Evolutionary conservation across 2,797 vertebrate genomes (phyloP).

Genomic region (Lophura swinhoii): DNA sequence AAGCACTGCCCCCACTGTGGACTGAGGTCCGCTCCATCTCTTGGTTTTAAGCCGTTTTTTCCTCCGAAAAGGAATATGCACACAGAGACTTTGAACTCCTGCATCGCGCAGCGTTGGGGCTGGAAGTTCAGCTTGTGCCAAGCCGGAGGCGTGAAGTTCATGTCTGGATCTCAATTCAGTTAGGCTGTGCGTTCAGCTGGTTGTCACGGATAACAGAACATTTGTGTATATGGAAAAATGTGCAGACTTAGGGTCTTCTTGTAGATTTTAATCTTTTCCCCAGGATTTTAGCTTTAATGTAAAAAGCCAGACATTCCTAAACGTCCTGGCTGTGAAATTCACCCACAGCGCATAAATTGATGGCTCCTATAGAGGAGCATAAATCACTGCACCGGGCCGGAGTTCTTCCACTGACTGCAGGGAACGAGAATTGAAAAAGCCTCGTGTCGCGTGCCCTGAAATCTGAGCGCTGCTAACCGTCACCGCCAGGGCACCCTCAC

Average conservation of each 20-base stretch:
- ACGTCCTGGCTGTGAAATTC: background rate
- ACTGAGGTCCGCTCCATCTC: background rate
- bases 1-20: accelerated
- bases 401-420: background rate
- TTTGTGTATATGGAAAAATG: background rate
- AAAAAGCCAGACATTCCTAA: background rate
- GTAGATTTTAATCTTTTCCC: background rate
- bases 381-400: background rate
- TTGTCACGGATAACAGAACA: background rate
- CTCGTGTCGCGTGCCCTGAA: background rate
- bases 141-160: background rate
- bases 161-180: background rate
- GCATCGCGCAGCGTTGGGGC: accelerated
- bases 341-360: background rate
- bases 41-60: background rate
- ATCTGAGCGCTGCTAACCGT: background rate
- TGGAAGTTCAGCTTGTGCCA: background rate
- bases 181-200: background rate
- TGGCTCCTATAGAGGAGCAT: background rate
- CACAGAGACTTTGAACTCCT: background rate
- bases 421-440: background rate
- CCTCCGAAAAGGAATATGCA: too few relatives aligned
- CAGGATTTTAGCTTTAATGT: background rate
- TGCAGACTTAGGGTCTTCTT: background rate
- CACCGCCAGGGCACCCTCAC: background rate